Percentiles rank a stretch among this genome's conserved stretches.
Evolutionary conservation across 2,797 vertebrate species (phyloP).

Genomic region (Labeo calbasu): DNA sequence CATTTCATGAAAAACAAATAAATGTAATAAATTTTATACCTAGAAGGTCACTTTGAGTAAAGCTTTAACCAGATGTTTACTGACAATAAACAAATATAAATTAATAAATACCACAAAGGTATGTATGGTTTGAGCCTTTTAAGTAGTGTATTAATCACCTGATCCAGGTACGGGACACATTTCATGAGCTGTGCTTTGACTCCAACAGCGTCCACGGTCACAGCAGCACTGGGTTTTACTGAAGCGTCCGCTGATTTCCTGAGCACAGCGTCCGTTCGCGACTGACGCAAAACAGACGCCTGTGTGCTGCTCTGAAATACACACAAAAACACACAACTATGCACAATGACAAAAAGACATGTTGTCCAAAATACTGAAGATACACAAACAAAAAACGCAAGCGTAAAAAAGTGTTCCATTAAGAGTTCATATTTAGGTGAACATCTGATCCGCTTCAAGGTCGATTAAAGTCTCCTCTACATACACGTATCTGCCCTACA

Average conservation of each 20-base stretch:
- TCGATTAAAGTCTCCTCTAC: neutral
- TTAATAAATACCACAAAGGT: neutral
- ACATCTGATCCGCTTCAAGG: neutral
- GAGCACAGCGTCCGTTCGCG: conserved; percentile 73
- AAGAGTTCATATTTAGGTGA: neutral
- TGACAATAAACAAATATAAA: neutral
- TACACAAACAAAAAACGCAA: neutral
- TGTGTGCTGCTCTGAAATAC: conserved; percentile 69
- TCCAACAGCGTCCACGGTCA: conserved; percentile 78
- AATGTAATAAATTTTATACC: no score
- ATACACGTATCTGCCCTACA: neutral
- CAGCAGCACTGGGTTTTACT: conserved; percentile 80
- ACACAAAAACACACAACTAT: conserved; percentile 25
- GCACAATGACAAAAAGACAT: neutral
- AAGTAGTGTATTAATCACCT: conserved; percentile 67
- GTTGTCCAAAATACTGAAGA: neutral
- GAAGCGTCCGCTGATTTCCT: conserved; percentile 70
- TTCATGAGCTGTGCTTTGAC: conserved; percentile 67
- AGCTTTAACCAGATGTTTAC: neutral
- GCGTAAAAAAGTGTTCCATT: neutral
- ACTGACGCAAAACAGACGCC: conserved; percentile 72
- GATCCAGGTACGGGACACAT: conserved; percentile 76
- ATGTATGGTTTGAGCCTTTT: no score
- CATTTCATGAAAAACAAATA: no score
- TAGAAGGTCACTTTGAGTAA: no score